A percentile compares a stretch with the other conserved stretches of the same genome.
phyloP scores from a whole-genome alignment of 2,113 vertebrate species.

The Serilophus lunatus region DNA sequence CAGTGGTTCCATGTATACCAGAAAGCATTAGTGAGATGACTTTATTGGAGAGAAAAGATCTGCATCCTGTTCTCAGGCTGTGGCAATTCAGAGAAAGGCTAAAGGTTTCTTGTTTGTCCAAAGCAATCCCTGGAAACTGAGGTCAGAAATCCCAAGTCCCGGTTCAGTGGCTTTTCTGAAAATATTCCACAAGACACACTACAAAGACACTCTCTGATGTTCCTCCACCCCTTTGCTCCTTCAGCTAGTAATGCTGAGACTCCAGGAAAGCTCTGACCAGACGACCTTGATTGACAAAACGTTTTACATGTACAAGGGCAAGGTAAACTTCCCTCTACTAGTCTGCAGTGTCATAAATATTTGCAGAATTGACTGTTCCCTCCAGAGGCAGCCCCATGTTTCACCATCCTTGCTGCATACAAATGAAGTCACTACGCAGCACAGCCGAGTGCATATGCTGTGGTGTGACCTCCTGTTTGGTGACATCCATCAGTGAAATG shows the following conservation, averaged over 20 bases:
- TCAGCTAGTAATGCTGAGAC: not conserved
- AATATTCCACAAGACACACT: not conserved
- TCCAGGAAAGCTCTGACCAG: not conserved
- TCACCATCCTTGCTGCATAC: not conserved
- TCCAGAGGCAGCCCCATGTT: constrained; percentile 14
- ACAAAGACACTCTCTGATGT: not conserved
- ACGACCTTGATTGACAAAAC: constrained; percentile 25
- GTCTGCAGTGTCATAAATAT: constrained; percentile 16
- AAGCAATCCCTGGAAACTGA: not conserved
- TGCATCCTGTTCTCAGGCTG: not conserved
- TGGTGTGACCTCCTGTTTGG: constrained; percentile 28
- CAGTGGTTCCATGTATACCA: fast-evolving
- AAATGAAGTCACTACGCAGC: constrained; percentile 17
- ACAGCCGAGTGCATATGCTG: not conserved
- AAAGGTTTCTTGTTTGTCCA: not conserved
- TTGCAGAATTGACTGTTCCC: constrained; percentile 34
- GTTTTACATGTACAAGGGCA: constrained; percentile 1
- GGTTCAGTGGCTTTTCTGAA: not conserved
- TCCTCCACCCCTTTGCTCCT: not conserved
- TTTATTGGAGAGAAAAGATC: not conserved
- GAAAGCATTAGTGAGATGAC: not conserved
- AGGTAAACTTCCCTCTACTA: constrained; percentile 11
- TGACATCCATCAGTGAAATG: constrained; percentile 40
- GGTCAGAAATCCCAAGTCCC: not conserved
- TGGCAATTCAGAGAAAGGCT: not conserved